Evolutionary conservation across 2,797 vertebrate genomes (phyloP).

Genomic region (Antrozous pallidus): DNA sequence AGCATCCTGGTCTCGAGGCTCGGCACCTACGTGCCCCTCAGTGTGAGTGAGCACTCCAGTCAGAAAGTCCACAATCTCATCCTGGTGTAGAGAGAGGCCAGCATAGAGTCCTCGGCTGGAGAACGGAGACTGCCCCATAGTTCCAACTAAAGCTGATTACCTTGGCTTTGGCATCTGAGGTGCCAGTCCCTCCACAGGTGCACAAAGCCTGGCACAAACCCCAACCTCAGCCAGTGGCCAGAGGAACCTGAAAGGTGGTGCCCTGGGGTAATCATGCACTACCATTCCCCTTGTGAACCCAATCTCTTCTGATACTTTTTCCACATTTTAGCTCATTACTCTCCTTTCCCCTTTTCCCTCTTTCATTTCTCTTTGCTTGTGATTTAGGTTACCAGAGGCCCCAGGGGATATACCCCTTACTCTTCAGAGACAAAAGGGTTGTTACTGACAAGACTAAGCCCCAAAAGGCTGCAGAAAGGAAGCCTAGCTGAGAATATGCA

Average conservation of each 20-base stretch:
- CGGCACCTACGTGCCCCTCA: conserved; percentile 88
- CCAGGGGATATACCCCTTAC: background rate
- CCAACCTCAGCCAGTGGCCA: background rate
- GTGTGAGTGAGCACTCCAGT: conserved; percentile 91
- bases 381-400: background rate
- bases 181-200: background rate
- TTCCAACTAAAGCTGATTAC: background rate
- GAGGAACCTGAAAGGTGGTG: background rate
- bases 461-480: background rate
- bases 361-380: background rate
- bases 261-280: accelerated
- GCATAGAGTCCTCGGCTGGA: background rate
- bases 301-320: too few relatives aligned
- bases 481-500: background rate
- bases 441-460: background rate
- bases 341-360: background rate
- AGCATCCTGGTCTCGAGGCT: conserved; percentile 93
- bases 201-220: background rate
- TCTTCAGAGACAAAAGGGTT: background rate
- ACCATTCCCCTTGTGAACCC: background rate
- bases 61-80: conserved; percentile 97
- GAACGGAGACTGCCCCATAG: background rate
- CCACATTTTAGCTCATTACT: background rate
- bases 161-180: background rate
- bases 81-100: conserved; percentile 80